Conservation (phyloP, 2,113 vertebrate genomes). For the Heterochromis multidens region DNA sequence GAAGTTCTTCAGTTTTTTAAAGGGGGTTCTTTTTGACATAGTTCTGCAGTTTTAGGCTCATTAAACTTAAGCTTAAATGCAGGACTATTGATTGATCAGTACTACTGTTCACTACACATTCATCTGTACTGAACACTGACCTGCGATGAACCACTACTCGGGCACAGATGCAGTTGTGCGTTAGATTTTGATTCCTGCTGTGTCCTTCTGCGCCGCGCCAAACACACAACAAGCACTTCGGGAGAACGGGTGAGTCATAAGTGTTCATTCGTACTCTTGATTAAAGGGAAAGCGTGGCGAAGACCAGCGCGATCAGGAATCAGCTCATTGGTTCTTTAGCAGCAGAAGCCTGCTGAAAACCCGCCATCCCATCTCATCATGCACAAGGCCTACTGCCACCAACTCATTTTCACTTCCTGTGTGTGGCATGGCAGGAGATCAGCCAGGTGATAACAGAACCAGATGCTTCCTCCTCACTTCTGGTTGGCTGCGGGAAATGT, state of each 20-base stretch:
- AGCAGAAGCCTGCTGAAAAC: constrained; percentile 20
- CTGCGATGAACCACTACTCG: background rate
- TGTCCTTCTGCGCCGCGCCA: background rate
- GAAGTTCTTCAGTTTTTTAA: background rate
- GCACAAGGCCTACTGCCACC: background rate
- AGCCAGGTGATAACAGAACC: constrained; percentile 22
- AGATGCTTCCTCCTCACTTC: constrained; percentile 23
- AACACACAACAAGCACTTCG: background rate
- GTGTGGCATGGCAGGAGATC: background rate
- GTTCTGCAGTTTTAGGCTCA: background rate
- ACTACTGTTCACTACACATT: background rate
- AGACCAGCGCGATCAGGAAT: background rate
- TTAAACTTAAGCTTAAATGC: background rate
- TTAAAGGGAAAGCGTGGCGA: constrained; percentile 4
- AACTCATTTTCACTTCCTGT: constrained; percentile 46
- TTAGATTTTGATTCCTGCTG: background rate
- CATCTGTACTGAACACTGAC: background rate
- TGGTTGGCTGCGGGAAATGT: background rate
- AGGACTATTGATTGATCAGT: background rate
- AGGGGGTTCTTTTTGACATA: background rate
- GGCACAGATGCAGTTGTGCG: background rate
- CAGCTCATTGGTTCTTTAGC: background rate
- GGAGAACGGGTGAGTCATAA: background rate
- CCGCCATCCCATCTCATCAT: constrained; percentile 13
- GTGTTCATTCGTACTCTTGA: background rate